Evolutionary conservation across 1,140 invertebrate species (phyloP), one percentile per base, ranked within the genome.

Genomic region (Magallana gigas): DNA sequence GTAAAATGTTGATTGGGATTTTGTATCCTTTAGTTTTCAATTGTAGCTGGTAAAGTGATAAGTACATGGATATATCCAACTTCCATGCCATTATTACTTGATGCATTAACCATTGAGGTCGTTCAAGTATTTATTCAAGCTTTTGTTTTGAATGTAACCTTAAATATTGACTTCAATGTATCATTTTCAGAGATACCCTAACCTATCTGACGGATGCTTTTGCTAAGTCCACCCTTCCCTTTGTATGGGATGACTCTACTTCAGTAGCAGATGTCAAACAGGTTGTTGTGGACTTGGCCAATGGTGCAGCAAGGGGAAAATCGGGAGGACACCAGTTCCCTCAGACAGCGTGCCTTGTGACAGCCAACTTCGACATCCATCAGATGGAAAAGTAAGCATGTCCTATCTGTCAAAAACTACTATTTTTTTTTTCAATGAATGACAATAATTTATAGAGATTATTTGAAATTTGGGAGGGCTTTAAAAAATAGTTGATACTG

Each of bases 151-250:
- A 23, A 9, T 9, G 8, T 68, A 9, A 9, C 64, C 16, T n/a
- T 23, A 68, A n/a, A 68, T 68, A n/a, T 23, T 23, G 16, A 68
- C 16, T 23, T 16, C 23, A 12, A n/a, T n/a, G 16, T 68, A 16
- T 68, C 7, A n/a, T n/a, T 68, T 68, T 68, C 64, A 68, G 64
- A 68, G 16, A 23, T 68, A 68, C 64, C 64, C 64, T 68, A n/a
- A 23, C 64, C 64, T 68, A 68, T 23, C 64, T 68, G 23, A 68
- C 64, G 0, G 64, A 23, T 23, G 23, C 16, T n/a, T 16, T 68
- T n/a, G 23, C 64, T n/a, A 23, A 23, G 64, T n/a, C 16, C 11
- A 68, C 64, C 16, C 23, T 68, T 6, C 64, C 64, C 64, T 68
- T 68, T 68, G 64, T 68, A 7, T 68, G 64, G 64, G 64, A 68